Conservation (phyloP, 1,140 invertebrate genomes). For the Lordiphosa clarofinis region DNA sequence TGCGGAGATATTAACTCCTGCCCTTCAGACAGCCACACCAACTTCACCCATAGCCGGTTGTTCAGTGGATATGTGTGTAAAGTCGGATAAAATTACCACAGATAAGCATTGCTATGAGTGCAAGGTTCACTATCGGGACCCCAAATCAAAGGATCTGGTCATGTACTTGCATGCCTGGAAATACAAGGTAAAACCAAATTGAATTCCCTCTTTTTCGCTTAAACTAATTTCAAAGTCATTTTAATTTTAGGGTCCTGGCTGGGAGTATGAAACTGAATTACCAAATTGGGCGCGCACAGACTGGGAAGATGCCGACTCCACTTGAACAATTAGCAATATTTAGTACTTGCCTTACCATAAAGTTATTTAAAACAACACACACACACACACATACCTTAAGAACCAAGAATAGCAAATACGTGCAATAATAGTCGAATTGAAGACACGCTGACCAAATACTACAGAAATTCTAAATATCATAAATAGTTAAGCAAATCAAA, state of each 20-base stretch:
- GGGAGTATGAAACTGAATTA: slow-evolving; percentile 93
- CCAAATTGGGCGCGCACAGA: slow-evolving; percentile 92
- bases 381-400: slow-evolving; percentile 3
- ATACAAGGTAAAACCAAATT: slow-evolving; percentile 84
- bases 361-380: slow-evolving; percentile 5
- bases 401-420: slow-evolving; percentile 3
- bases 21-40: slow-evolving; percentile 5
- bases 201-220: neutral
- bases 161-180: slow-evolving; percentile 98
- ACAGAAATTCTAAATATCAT: slow-evolving; percentile 40
- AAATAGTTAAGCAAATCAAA: slow-evolving; percentile 12
- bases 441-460: slow-evolving; percentile 41
- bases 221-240: neutral
- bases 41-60: slow-evolving; percentile 8
- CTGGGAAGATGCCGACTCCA: slow-evolving; percentile 82
- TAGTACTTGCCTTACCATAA: slow-evolving; percentile 7
- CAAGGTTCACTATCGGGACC: slow-evolving; percentile 93
- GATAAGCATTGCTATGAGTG: slow-evolving; percentile 96
- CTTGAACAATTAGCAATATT: slow-evolving; percentile 30
- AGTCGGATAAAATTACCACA: slow-evolving; percentile 86
- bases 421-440: slow-evolving; percentile 16
- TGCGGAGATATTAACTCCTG: slow-evolving; percentile 8
- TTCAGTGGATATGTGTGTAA: slow-evolving; percentile 79
- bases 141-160: slow-evolving; percentile 92
- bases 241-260: slow-evolving; percentile 87